phyloP scores from a whole-genome alignment of 2,888 invertebrate genomes.

The Protodeltote pygarga region DNA sequence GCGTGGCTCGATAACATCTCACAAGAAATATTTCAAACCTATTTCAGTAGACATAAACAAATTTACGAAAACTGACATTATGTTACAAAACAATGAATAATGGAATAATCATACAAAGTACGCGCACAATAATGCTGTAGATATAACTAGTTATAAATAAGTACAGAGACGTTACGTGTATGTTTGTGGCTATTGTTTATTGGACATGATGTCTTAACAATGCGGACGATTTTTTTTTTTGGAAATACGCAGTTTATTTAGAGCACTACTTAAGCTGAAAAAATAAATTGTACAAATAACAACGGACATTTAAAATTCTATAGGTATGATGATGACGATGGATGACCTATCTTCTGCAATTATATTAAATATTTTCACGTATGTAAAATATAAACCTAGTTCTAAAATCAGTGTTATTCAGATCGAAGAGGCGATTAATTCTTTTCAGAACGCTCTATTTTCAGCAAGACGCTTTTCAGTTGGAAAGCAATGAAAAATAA shows the following conservation, averaged over 20 bases:
- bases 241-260: no score
- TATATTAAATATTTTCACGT: conserved; percentile 13
- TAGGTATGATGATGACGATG: no score
- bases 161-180: no score
- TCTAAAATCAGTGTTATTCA: conserved; percentile 31
- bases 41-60: conserved; percentile 42
- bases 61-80: conserved; percentile 11
- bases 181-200: no score
- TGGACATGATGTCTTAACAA: no score
- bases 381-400: no score
- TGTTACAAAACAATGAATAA: conserved; percentile 45
- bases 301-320: no score
- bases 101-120: conserved; percentile 9
- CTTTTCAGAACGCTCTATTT: conserved; percentile 13
- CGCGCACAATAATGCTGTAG: neutral
- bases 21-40: conserved; percentile 42
- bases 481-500: conserved; percentile 21
- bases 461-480: conserved; percentile 16
- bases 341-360: conserved; percentile 10
- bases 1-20: conserved; percentile 21
- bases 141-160: no score
- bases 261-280: no score
- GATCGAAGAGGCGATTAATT: conserved; percentile 18
- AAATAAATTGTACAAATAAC: no score
- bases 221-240: no score